Evolutionary conservation across 2,888 invertebrate species (phyloP).

Genomic region (Selenia dentaria): DNA sequence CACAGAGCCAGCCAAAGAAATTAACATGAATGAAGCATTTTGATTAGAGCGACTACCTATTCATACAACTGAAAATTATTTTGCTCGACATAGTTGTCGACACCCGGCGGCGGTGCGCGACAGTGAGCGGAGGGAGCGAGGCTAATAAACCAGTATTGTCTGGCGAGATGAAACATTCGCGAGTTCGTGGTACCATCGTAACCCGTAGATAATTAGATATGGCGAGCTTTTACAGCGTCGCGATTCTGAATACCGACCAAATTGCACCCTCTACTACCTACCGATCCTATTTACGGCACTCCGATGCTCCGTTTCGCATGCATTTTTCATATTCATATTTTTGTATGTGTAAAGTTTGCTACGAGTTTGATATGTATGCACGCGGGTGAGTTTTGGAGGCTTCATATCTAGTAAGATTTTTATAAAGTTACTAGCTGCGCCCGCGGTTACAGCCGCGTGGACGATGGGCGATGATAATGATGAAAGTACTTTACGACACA

Average conservation of each 20-base stretch:
- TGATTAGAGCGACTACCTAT: conserved; percentile 29
- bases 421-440: no score
- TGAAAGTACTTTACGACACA: no score
- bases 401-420: no score
- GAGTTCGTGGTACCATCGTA: conserved; percentile 45
- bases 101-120: conserved; percentile 7
- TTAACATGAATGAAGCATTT: conserved; percentile 26
- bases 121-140: not conserved
- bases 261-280: conserved; percentile 80
- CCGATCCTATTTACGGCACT: conserved; percentile 72
- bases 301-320: conserved; percentile 64
- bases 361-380: no score
- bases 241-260: conserved; percentile 79
- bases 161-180: conserved; percentile 49
- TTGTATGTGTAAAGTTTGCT: not conserved
- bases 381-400: no score
- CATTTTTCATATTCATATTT: conserved; percentile 36
- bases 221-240: conserved; percentile 80
- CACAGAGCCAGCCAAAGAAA: conserved; percentile 13
- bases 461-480: no score
- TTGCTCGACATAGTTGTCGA: conserved; percentile 13
- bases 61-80: conserved; percentile 26
- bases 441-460: no score
- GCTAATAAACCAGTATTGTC: conserved; percentile 48
- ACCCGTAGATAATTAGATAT: conserved; percentile 81